These are phyloP conservation scores for Drosophila varians DNA, from an alignment of 1,140 invertebrate species.

Conservation along the genomic window DNA sequence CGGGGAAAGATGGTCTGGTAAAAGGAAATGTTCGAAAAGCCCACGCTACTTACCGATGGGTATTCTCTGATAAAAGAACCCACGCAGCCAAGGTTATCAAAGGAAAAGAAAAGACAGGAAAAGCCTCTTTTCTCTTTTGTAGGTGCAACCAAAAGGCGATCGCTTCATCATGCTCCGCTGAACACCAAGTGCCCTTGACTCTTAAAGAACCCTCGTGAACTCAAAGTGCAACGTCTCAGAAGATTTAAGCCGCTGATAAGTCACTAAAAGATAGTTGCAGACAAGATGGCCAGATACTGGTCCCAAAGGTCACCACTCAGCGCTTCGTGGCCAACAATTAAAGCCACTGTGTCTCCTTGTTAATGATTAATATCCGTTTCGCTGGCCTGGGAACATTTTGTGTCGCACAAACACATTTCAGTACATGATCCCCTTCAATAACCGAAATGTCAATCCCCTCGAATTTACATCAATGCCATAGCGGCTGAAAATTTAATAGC, in stretches of 20 bases:
- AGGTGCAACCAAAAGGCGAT: conserved; percentile 43
- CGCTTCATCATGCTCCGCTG: conserved; percentile 35
- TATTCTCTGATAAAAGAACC: conserved; percentile 42
- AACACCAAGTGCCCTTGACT: conserved; percentile 28
- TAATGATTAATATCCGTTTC: conserved; percentile 62
- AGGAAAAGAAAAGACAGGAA: conserved; percentile 23
- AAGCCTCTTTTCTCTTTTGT: conserved; percentile 19
- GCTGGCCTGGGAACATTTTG: conserved; percentile 46
- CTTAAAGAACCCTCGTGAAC: conserved; percentile 15
- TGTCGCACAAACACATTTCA: conserved; percentile 1
- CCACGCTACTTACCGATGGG: conserved; percentile 42
- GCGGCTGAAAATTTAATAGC: conserved; percentile 60
- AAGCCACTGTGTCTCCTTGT: conserved; percentile 4
- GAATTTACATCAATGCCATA: conserved; percentile 52
- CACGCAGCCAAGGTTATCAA: conserved; percentile 31
- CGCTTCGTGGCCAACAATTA: conserved; percentile 39
- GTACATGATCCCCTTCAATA: conserved; percentile 33
- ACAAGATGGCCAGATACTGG: conserved; percentile 28
- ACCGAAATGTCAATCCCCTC: conserved; percentile 41
- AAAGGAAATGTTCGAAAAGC: background rate
- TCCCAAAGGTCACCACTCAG: conserved; percentile 36
- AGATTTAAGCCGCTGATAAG: conserved; percentile 40
- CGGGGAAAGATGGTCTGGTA: conserved; percentile 6
- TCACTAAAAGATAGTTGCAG: conserved; percentile 8
- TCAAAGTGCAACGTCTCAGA: conserved; percentile 22